Conservation (phyloP, 2,797 vertebrate genomes). For the Acipenser transmontanus region DNA sequence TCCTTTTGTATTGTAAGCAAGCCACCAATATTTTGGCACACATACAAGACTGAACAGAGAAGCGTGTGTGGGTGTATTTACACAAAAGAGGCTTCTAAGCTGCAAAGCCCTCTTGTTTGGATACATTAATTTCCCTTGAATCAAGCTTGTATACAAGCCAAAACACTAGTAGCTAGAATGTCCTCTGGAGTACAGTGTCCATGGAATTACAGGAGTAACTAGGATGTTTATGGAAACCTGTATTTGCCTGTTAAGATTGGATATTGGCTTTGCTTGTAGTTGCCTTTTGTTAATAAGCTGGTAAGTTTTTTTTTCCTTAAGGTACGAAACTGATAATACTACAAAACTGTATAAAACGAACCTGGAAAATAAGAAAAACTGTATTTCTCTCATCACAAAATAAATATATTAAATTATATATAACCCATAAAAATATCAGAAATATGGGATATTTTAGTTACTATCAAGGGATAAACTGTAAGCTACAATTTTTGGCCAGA, state of each 20-base stretch:
- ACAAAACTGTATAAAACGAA: not conserved
- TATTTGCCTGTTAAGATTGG: conserved; percentile 10
- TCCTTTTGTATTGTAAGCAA: conserved; percentile 74
- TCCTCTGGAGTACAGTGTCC: conserved; percentile 63
- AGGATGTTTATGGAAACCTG: conserved; percentile 35
- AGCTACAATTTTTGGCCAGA: no score
- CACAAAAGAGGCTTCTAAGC: conserved; percentile 75
- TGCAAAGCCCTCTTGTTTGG: conserved; percentile 81
- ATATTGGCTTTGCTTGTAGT: conserved; percentile 13
- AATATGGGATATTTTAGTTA: no score
- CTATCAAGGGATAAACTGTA: no score
- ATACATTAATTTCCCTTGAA: conserved; percentile 82
- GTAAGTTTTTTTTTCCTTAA: not conserved
- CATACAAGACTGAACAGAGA: conserved; percentile 63
- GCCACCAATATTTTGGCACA: conserved; percentile 68
- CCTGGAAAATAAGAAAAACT: no score
- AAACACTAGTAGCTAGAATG: conserved; percentile 72
- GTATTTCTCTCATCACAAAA: no score
- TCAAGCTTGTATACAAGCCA: conserved; percentile 77
- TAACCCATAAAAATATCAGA: no score
- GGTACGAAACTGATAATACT: not conserved
- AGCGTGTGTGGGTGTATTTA: conserved; percentile 68
- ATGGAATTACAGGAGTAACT: conserved; percentile 55
- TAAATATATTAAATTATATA: no score
- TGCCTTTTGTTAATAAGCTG: not conserved